phyloP scores from a whole-genome alignment of 2,888 invertebrate genomes.

The Candidula unifasciata region DNA sequence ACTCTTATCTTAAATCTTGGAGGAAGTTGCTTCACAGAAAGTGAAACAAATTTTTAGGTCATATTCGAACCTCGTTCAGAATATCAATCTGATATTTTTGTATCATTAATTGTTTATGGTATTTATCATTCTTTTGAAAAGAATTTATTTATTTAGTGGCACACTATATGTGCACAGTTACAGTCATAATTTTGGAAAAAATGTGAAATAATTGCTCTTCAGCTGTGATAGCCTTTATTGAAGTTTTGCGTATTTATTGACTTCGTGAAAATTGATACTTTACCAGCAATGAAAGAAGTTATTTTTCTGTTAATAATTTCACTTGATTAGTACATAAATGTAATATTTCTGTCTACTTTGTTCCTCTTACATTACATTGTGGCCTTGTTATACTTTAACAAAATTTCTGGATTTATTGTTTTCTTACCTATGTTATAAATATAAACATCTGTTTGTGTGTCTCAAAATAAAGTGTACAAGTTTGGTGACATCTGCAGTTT shows the following conservation, averaged over 20 bases:
- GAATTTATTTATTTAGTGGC: conserved; percentile 15
- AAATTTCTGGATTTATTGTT: not conserved
- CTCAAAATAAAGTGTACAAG: not conserved
- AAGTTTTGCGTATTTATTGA: conserved; percentile 39
- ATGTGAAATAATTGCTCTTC: conserved; percentile 41
- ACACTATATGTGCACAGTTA: conserved; percentile 18
- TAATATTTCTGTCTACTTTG: not conserved
- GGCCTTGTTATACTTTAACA: not conserved
- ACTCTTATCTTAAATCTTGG: not conserved
- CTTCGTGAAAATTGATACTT: conserved; percentile 40
- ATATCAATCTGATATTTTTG: not conserved
- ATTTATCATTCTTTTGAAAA: not conserved
- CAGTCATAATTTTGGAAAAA: conserved; percentile 17
- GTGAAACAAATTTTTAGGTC: not conserved
- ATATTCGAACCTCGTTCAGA: not conserved
- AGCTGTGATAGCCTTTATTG: conserved; percentile 48
- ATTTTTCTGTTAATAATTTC: not conserved
- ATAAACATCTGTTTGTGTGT: not conserved
- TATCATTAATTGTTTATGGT: conserved; percentile 13
- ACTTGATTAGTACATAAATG: conserved; percentile 16
- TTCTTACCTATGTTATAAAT: not conserved
- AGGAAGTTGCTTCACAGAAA: not conserved
- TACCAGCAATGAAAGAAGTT: conserved; percentile 37
- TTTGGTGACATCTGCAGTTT: not conserved
- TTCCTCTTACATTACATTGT: not conserved